Base-by-base conservation (phyloP, 2,888 invertebrate species). In the Rhorus exstirpatorius region DNA sequence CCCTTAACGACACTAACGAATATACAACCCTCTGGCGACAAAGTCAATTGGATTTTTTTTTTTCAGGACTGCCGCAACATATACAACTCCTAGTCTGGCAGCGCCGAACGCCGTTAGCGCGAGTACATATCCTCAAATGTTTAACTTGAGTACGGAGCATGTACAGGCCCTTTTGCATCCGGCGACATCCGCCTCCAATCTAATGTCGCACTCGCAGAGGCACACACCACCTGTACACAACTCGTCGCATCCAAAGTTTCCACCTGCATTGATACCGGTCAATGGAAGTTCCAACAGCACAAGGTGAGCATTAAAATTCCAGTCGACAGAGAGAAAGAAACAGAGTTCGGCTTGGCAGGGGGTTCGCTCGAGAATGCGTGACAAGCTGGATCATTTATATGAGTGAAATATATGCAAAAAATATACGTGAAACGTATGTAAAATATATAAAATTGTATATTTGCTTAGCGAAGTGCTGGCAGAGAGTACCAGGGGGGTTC, bases 261-360 rank as follows among this genome's bases (percentile, higher is more conserved):
- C 94, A 71, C 95, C 95, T 51, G 94, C 94, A 21, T 92, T 95
- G 75, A 93, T 94, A 86, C 94, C 94, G 72, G 94, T 94, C 35
- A 93, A 93, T 83, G 93, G 93, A 63, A 91, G 90, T 80, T 91
- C 88, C 53, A 88, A 89, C 51, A 91, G 84, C 81, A 79, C 89
- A 51, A 91, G 90, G 91, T 91, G 86, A 81, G 17, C 2, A 53
- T 58, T 14, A 3, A 3, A 21, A 41, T 31, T 35, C 19, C n/a
- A 46, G 21, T 35, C 17, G 6, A 12, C 12, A 46, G 26, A 55
- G 31, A 8, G 14, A 14, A 3, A 55, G 26, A 26, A 7, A 14
- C 0, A n/a, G n/a, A 26, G 10, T 26, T 12, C n/a, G n/a, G n/a
- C n/a, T n/a, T n/a, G n/a, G n/a, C n/a, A n/a, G n/a, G n/a, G n/a